Evolutionary conservation across 2,113 vertebrate genomes (phyloP).

Genomic region (Epinephelus fuscoguttatus): DNA sequence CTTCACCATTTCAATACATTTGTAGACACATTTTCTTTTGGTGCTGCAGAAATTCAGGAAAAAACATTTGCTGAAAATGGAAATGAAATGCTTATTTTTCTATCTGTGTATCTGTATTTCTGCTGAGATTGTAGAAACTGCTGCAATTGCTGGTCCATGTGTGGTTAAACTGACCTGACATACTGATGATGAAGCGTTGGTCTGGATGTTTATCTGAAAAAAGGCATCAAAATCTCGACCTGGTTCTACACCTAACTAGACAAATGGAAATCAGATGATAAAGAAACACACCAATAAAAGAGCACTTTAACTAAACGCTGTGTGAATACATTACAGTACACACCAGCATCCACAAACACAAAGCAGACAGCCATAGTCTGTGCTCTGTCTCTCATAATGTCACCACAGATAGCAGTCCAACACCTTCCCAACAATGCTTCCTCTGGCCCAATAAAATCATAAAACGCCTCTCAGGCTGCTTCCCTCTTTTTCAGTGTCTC

Average conservation of each 20-base stretch:
- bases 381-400: constrained; percentile 14
- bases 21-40: not conserved
- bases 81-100: not conserved
- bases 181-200: not conserved
- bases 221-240: not conserved
- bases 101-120: not conserved
- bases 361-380: constrained; percentile 32
- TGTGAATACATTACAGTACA: constrained; percentile 4
- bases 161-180: constrained; percentile 7
- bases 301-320: constrained; percentile 23
- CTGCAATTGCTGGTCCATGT: not conserved
- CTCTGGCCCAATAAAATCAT: constrained; percentile 86
- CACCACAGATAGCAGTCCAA: constrained; percentile 59
- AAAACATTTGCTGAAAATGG: not conserved
- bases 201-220: constrained; percentile 12
- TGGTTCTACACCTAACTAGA: not conserved
- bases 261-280: not conserved
- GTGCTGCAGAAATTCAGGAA: not conserved
- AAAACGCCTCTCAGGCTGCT: constrained; percentile 75
- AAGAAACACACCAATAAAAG: not conserved
- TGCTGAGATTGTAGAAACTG: not conserved
- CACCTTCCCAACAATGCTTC: constrained; percentile 78
- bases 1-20: not conserved
- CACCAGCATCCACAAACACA: constrained; percentile 20
- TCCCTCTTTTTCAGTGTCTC: constrained; percentile 64